A percentile compares a stretch with the other conserved stretches of the same genome.
These are phyloP conservation scores for Lates calcarifer DNA, from an alignment of 2,113 vertebrate species.

Conservation along the genomic window DNA sequence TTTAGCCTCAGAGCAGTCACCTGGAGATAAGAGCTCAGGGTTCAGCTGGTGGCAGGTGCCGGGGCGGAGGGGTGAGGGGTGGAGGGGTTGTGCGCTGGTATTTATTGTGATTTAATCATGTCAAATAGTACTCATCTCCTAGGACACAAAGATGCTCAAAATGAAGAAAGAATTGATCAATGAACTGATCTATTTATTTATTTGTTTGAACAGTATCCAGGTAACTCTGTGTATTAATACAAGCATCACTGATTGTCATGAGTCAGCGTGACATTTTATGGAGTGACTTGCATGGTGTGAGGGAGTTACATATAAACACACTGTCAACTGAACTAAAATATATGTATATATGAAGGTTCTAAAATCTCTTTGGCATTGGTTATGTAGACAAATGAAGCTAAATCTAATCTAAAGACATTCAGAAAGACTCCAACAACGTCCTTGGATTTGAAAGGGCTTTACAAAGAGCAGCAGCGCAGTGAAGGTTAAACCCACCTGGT, in stretches of 20 bases:
- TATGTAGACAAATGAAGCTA: background rate
- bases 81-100: background rate
- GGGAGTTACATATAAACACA: background rate
- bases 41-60: conserved; percentile 19
- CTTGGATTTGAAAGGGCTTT: background rate
- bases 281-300: background rate
- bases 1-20: conserved; percentile 48
- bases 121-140: background rate
- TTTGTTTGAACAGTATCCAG: conserved; percentile 38
- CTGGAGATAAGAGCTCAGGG: conserved; percentile 61
- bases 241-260: too few relatives aligned
- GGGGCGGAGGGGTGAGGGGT: background rate
- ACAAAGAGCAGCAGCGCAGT: too few relatives aligned
- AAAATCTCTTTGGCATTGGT: background rate
- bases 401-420: background rate
- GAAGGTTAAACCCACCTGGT: background rate
- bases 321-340: background rate
- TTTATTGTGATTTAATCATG: background rate
- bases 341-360: background rate
- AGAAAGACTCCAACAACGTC: background rate
- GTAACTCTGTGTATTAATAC: background rate
- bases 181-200: background rate
- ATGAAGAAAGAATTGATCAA: background rate
- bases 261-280: too few relatives aligned
- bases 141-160: background rate